Base-by-base conservation (phyloP, 2,797 vertebrate genomes). In the Alcedo quadribrachys region DNA sequence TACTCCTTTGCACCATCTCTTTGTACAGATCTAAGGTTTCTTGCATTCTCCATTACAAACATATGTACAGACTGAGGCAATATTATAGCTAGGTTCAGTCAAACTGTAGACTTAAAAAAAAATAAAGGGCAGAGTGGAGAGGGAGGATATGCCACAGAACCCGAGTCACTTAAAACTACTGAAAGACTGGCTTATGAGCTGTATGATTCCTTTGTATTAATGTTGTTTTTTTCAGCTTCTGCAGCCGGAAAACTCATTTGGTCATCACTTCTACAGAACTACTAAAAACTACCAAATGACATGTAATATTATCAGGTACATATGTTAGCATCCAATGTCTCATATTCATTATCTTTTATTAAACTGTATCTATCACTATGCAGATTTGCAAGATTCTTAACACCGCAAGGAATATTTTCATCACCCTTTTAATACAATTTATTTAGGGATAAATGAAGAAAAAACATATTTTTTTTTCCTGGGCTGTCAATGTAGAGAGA, bases 41-140 rank as follows among this genome's bases (percentile, higher is more conserved):
- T 53, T 51, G 8, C 20, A 65, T 46, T 46, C 24, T 43, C 37
- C 21, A 66, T 12, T 20, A 12, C 46, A 66, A 30, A 32, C 8
- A 66, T 0, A 20, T 0, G 0, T 27, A 61, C 15, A 57, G 18
- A 8, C 19, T 42, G 6, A 14, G 21, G 35, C 17, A 76, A 8
- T 32, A 51, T 12, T 11, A 1, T 8, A 43, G 30, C 6, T 21
- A 81, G 12, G 4, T 25, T 51, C 19, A 51, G 19, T 45, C 67
- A 79, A 70, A 8, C 27, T 27, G 8, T 8, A 58, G 19, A 45
- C 12, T 83, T 37, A 37, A 63, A 58, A 88, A 88, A 55, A 35
- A 69, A 48, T 6, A 21, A 79, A 68, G 12, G 13, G 16, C 6
- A 9, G 18, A 8, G 30, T 1, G 2, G 3, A 7, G 11, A 37